phyloP scores from a whole-genome alignment of 2,888 invertebrate species.

The Doris montereyensis region DNA sequence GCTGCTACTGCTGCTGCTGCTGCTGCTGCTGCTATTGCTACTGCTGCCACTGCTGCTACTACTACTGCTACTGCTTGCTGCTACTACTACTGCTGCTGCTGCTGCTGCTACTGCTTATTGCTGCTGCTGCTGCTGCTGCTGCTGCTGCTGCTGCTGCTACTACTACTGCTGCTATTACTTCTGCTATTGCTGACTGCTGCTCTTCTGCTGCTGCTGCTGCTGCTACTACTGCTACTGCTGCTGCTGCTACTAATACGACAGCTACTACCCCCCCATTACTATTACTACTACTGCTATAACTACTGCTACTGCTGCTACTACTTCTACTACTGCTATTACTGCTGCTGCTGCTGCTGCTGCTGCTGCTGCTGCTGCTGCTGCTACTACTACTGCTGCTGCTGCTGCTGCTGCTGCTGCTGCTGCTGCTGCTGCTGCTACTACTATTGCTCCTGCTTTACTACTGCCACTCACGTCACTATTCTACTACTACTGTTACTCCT shows the following conservation, averaged over 20 bases:
- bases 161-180: not conserved
- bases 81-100: not conserved
- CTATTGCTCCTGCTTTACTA: not conserved
- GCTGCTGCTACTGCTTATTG: constrained; percentile 1
- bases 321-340: not conserved
- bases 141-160: not conserved
- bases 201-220: not conserved
- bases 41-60: not conserved
- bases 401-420: not conserved
- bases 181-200: not conserved
- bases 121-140: not conserved
- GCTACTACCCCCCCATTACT: too few relatives aligned
- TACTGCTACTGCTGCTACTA: not conserved
- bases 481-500: not conserved
- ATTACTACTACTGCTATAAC: not conserved
- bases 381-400: not conserved
- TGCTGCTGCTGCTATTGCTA: not conserved
- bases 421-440: not conserved
- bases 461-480: too few relatives aligned
- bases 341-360: not conserved
- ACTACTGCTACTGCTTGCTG: not conserved
- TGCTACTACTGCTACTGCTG: not conserved
- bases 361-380: not conserved
- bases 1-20: not conserved
- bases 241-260: too few relatives aligned